A percentile compares a stretch with the other conserved stretches of the same genome.
phyloP scores from a whole-genome alignment of 2,888 invertebrate species.

The Agonopterix alstromeriana region DNA sequence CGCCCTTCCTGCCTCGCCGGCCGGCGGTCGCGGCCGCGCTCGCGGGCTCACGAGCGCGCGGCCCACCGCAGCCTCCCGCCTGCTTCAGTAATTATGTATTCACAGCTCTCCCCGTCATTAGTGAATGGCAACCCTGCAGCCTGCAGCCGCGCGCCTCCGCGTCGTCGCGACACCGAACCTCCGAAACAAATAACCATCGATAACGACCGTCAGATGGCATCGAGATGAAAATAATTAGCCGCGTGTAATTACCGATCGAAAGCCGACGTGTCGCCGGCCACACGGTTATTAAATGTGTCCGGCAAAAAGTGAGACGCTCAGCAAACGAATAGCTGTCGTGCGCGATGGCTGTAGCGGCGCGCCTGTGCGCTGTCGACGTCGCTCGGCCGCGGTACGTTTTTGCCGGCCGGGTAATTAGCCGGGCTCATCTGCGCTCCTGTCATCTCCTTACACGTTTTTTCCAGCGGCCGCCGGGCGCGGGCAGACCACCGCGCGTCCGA shows the following conservation, averaged over 20 bases:
- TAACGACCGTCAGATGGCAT: slow-evolving; percentile 43
- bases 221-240: slow-evolving; percentile 48
- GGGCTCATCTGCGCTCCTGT: slow-evolving; percentile 63
- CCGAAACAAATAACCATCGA: slow-evolving; percentile 42
- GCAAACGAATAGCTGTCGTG: slow-evolving; percentile 50
- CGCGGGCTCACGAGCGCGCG: slow-evolving; percentile 1
- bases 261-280: slow-evolving; percentile 35
- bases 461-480: slow-evolving; percentile 21
- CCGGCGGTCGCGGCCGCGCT: slow-evolving; percentile 8
- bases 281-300: slow-evolving; percentile 39
- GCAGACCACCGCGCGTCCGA: slow-evolving; percentile 59
- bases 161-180: slow-evolving; percentile 15
- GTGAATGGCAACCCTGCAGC: slow-evolving; percentile 25
- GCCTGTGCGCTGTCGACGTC: slow-evolving; percentile 34
- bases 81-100: slow-evolving; percentile 29
- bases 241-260: slow-evolving; percentile 49
- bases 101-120: slow-evolving; percentile 35
- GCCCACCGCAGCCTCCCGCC: neutral
- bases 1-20: slow-evolving; percentile 31
- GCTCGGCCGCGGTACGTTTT: slow-evolving; percentile 33
- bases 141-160: neutral
- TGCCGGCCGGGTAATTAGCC: slow-evolving; percentile 57
- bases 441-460: slow-evolving; percentile 71
- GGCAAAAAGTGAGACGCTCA: slow-evolving; percentile 43
- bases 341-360: slow-evolving; percentile 48